A percentile compares a stretch with the other conserved stretches of the same genome.
Conservation (phyloP, 2,888 invertebrate genomes). For the Nomada ruficornis region DNA sequence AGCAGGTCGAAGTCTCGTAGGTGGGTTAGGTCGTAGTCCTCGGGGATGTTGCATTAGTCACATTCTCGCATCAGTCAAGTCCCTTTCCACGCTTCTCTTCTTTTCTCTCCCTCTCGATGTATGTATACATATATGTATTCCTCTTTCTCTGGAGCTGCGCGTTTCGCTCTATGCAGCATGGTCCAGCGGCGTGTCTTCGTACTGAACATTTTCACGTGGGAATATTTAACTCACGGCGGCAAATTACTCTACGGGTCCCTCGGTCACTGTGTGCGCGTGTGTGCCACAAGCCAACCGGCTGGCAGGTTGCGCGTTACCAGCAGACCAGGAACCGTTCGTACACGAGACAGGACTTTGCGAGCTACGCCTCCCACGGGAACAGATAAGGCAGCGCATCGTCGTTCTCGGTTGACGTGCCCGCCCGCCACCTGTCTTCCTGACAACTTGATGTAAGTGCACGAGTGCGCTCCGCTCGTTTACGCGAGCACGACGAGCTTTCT, state of each 20-base stretch:
- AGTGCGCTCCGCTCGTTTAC: conserved; percentile 24
- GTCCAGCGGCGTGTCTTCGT: conserved; percentile 23
- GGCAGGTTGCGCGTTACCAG: conserved; percentile 25
- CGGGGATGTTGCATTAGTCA: conserved; percentile 78
- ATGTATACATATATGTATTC: too few relatives aligned
- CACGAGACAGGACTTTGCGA: conserved; percentile 66
- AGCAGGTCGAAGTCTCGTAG: conserved; percentile 36
- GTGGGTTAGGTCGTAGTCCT: conserved; percentile 62
- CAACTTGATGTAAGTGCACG: conserved; percentile 24
- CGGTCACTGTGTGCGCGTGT: conserved; percentile 53
- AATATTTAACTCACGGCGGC: conserved; percentile 77
- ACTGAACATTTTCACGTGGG: conserved; percentile 77
- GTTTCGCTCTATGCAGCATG: neutral
- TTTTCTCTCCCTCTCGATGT: neutral
- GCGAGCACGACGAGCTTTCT: conserved; percentile 10
- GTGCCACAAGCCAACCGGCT: conserved; percentile 4
- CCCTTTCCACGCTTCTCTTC: conserved; percentile 10
- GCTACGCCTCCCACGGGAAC: conserved; percentile 68
- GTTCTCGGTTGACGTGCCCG: conserved; percentile 49
- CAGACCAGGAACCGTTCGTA: conserved; percentile 25
- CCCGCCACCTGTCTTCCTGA: conserved; percentile 11
- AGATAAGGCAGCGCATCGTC: conserved; percentile 63
- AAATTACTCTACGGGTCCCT: conserved; percentile 68
- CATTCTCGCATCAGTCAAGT: conserved; percentile 77
- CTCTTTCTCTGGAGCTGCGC: neutral